phyloP scores from a whole-genome alignment of 2,888 invertebrate species.

The Andrena praecox region DNA sequence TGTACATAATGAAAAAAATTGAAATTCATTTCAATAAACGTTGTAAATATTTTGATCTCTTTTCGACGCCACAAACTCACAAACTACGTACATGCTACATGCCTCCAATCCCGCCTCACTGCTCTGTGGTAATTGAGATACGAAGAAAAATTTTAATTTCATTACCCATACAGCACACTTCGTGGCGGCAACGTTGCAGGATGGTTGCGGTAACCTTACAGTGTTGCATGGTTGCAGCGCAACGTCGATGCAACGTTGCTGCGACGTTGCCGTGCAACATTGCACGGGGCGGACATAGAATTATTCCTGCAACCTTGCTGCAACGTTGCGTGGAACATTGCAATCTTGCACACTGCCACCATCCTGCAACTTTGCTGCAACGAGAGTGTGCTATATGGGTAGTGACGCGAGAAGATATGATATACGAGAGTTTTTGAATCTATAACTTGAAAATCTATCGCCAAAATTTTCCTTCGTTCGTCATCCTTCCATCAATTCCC shows the following conservation, averaged over 20 bases:
- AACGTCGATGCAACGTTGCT: too few relatives aligned
- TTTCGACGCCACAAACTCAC: neutral
- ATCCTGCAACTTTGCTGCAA: too few relatives aligned
- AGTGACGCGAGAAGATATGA: neutral
- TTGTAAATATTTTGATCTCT: conserved; percentile 28
- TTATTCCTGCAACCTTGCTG: too few relatives aligned
- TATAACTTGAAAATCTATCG: neutral
- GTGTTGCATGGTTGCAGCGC: too few relatives aligned
- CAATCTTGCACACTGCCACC: too few relatives aligned
- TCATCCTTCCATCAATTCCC: neutral
- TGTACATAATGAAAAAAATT: conserved; percentile 7
- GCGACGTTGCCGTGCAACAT: too few relatives aligned
- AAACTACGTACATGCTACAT: conserved; percentile 13
- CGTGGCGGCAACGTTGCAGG: too few relatives aligned
- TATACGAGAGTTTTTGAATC: neutral
- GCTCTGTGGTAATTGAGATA: conserved; percentile 30
- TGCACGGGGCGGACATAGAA: too few relatives aligned
- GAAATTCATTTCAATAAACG: neutral
- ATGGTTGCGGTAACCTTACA: too few relatives aligned
- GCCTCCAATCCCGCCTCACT: conserved; percentile 31
- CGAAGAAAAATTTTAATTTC: conserved; percentile 40
- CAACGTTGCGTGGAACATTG: too few relatives aligned
- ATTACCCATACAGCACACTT: neutral
- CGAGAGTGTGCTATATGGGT: too few relatives aligned
- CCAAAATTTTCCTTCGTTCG: conserved; percentile 38